Percentiles rank a stretch among this genome's conserved stretches.
These are phyloP conservation scores for Sinodicranocentrus sp. DNA, from an alignment of 2,888 invertebrate genomes.

Conservation along the genomic window DNA sequence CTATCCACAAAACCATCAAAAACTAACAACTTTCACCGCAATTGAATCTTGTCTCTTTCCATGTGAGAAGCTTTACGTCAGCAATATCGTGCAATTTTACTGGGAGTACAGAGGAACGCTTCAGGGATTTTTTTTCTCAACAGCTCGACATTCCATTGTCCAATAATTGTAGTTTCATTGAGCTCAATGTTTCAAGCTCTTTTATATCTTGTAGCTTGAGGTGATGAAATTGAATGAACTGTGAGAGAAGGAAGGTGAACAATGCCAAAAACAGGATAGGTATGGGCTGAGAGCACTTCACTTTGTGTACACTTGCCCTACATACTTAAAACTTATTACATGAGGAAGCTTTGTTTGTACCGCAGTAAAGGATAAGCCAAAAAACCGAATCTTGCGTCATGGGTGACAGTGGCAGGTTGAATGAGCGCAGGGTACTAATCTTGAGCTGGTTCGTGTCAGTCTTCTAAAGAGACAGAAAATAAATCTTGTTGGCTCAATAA, in stretches of 20 bases:
- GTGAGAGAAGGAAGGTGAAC: background rate
- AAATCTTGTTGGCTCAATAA: no score
- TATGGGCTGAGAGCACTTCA: background rate
- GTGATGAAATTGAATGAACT: slow-evolving; percentile 4
- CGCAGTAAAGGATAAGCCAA: no score
- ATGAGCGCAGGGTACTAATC: no score
- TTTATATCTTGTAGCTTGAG: background rate
- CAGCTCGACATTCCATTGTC: background rate
- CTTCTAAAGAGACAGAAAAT: no score
- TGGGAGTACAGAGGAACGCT: background rate
- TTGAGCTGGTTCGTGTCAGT: no score
- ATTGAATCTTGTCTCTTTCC: slow-evolving; percentile 55
- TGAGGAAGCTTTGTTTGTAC: no score
- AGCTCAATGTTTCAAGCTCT: background rate
- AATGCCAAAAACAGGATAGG: background rate
- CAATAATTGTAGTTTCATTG: slow-evolving; percentile 6
- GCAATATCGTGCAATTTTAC: background rate
- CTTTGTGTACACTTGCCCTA: no score
- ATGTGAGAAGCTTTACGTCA: background rate
- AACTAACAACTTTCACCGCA: slow-evolving; percentile 61
- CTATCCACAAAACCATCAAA: slow-evolving; percentile 55
- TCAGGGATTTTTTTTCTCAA: slow-evolving; percentile 14
- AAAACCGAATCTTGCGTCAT: no score
- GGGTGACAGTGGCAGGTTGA: no score
- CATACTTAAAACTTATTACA: no score